These are phyloP conservation scores for Calidris pygmaea DNA, from an alignment of 2,113 vertebrate species.

Conservation along the genomic window DNA sequence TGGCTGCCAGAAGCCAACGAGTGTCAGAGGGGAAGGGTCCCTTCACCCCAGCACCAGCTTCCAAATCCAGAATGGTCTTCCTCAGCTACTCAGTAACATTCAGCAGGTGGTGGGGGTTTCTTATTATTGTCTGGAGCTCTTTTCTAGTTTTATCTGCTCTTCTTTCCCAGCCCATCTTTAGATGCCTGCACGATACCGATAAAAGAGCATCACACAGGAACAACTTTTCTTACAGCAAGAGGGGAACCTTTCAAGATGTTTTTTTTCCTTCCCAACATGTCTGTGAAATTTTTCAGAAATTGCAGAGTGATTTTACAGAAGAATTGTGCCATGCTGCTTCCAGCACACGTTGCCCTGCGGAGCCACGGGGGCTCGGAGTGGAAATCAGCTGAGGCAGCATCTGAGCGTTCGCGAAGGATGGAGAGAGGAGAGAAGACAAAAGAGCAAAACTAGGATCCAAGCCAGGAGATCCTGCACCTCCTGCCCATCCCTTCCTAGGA, in stretches of 20 bases:
- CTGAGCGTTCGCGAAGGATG: rapidly evolving
- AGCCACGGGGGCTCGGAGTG: rapidly evolving
- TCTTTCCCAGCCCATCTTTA: neutral
- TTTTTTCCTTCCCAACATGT: neutral
- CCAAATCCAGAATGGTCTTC: rapidly evolving
- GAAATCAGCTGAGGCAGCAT: neutral
- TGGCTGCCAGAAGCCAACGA: rapidly evolving
- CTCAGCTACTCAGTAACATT: neutral
- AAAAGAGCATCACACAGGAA: neutral
- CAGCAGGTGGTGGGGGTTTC: neutral
- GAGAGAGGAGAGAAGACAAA: neutral
- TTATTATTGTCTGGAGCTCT: neutral
- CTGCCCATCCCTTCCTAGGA: neutral
- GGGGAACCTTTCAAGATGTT: neutral
- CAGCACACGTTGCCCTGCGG: neutral
- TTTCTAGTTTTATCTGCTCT: neutral
- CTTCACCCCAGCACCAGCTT: neutral
- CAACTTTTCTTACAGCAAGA: neutral
- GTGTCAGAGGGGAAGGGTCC: neutral
- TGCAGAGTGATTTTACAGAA: neutral
- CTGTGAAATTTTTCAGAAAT: neutral
- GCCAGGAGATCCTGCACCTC: neutral
- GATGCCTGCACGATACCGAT: neutral
- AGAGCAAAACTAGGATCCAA: neutral
- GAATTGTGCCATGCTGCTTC: neutral